phyloP scores from a whole-genome alignment of 2,113 vertebrate genomes.

The Brienomyrus brachyistius region DNA sequence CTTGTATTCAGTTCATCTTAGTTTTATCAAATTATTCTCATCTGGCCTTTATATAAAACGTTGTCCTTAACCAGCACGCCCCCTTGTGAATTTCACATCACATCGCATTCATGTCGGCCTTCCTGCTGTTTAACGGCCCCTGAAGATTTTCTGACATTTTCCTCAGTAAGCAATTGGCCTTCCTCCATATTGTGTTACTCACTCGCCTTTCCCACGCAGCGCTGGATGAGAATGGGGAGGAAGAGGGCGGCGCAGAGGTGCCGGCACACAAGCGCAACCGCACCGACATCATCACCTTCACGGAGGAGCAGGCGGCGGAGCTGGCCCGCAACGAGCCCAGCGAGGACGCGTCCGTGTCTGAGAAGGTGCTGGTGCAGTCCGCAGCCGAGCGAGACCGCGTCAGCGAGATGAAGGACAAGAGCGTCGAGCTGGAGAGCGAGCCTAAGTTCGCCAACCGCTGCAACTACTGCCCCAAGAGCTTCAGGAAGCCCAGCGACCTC shows the following conservation, averaged over 20 bases:
- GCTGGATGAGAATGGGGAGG: constrained; percentile 61
- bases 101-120: background rate
- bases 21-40: background rate
- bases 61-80: background rate
- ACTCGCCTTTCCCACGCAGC: constrained; percentile 38
- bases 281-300: constrained; percentile 87
- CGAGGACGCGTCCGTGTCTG: constrained; percentile 84
- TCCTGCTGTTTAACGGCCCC: background rate
- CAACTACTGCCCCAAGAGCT: constrained; percentile 89
- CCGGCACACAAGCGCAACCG: constrained; percentile 66
- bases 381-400: constrained; percentile 92
- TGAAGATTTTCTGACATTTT: background rate
- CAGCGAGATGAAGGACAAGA: constrained; percentile 92
- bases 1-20: background rate
- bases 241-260: constrained; percentile 68
- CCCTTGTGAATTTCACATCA: background rate
- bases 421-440: constrained; percentile 80
- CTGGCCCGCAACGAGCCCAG: constrained; percentile 80
- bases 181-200: background rate
- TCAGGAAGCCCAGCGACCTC: constrained; percentile 96
- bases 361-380: constrained; percentile 91
- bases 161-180: background rate
- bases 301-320: constrained; percentile 89
- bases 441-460: constrained; percentile 93
- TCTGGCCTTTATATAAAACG: background rate